Evolutionary conservation across 2,797 vertebrate species (phyloP).

Genomic region (Aplochiton taeniatus): DNA sequence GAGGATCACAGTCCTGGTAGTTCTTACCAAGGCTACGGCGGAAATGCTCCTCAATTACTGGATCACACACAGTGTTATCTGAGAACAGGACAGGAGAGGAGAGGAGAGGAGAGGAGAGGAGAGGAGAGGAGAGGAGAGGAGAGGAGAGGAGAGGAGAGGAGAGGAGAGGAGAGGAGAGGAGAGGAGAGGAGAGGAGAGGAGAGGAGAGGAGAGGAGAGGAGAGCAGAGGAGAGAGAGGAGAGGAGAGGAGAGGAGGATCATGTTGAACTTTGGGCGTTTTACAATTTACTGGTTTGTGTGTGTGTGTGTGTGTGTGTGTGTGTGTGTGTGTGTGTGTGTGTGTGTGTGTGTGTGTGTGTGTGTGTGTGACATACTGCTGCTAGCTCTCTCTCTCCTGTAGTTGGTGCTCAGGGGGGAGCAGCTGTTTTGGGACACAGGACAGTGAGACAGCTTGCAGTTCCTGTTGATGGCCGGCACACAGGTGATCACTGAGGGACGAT

Average conservation of each 20-base stretch:
- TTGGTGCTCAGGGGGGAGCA: conserved; percentile 76
- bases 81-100: background rate
- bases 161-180: background rate
- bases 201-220: background rate
- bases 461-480: conserved; percentile 93
- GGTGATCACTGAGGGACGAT: conserved; percentile 96
- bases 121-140: background rate
- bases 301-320: background rate
- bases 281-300: background rate
- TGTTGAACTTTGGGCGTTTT: no score
- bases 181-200: background rate
- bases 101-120: background rate
- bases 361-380: conserved; percentile 44
- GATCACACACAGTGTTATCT: conserved; percentile 88
- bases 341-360: conserved; percentile 7
- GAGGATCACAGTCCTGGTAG: conserved; percentile 94
- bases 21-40: conserved; percentile 97
- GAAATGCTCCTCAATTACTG: conserved; percentile 98
- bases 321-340: background rate
- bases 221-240: background rate
- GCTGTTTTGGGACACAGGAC: conserved; percentile 89
- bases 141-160: background rate
- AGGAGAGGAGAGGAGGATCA: background rate
- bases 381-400: conserved; percentile 83
- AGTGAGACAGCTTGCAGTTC: conserved; percentile 96